Base-by-base conservation (phyloP, 2,888 invertebrate genomes). In the Biston betularia region DNA sequence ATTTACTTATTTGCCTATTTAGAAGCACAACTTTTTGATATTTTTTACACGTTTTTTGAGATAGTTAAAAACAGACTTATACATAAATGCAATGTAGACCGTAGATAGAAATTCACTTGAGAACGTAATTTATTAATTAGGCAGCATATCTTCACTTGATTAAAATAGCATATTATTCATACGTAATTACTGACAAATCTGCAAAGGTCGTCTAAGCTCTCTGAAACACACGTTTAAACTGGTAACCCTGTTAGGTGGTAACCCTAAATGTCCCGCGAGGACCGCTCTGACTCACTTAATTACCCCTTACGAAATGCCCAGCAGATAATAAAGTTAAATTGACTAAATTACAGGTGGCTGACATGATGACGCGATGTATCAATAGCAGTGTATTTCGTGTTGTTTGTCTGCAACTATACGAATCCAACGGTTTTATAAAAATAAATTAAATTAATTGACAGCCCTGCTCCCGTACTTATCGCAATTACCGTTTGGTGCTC, bases 251-350 rank as follows among this genome's bases (percentile, higher is more conserved):
- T 65, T 59, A 59, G 35, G 59, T 50, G 59, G 54, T 49, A 58
- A 53, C 66, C 66, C 57, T 58, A 56, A 49, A 70, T 62, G 73
- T 78, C 82, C 81, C 81, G 70, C 68, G 76, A 76, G 82, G 76
- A 79, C 76, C 72, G 73, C 73, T 72, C 81, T 76, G 79, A 81
- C 78, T 83, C 84, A 79, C 80, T 81, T 85, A 89, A 88, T 88
- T 87, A 86, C 77, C 81, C 77, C 75, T 3, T 82, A 83, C 79
- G 70, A 86, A 85, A 84, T 85, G 84, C 81, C 78, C 72, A 78
- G 76, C 77, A 85, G 80, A 85, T 86, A 84, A 88, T 87, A 86
- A 88, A 89, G 82, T 86, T 86, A 86, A 89, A 89, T 88, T 87
- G 86, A 82, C 84, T 85, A 86, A 88, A 88, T 87, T 87, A 82